phyloP scores from a whole-genome alignment of 2,113 vertebrate genomes.

The Nycticebus coucang region DNA sequence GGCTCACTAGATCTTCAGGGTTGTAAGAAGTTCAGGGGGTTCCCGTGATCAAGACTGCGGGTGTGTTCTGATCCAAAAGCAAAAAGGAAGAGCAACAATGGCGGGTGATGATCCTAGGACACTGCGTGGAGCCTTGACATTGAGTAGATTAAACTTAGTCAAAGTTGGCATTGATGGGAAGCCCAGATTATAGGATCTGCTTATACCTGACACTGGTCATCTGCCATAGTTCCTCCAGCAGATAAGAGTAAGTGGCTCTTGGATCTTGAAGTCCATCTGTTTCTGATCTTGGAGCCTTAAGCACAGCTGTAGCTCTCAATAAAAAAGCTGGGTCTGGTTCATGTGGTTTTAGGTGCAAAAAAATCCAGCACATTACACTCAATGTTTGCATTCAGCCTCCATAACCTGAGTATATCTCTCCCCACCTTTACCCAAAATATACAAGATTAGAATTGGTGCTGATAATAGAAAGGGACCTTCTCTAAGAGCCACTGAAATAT shows the following conservation, averaged over 20 bases:
- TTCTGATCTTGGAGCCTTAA: background rate
- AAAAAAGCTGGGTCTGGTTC: background rate
- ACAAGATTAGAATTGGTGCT: background rate
- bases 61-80: background rate
- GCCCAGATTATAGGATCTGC: background rate
- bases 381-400: background rate
- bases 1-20: background rate
- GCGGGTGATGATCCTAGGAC: background rate
- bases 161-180: background rate
- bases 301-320: background rate
- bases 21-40: background rate
- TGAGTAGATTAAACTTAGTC: background rate
- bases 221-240: background rate
- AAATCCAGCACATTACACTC: background rate
- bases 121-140: background rate
- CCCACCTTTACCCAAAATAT: background rate
- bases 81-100: accelerated
- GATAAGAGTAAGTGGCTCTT: background rate
- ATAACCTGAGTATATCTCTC: background rate
- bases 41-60: background rate
- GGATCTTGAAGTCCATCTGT: background rate
- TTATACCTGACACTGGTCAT: background rate
- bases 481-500: background rate
- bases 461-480: background rate
- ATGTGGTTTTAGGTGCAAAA: background rate